phyloP scores from a whole-genome alignment of 2,888 invertebrate species.

The Nomada ferruginata region DNA sequence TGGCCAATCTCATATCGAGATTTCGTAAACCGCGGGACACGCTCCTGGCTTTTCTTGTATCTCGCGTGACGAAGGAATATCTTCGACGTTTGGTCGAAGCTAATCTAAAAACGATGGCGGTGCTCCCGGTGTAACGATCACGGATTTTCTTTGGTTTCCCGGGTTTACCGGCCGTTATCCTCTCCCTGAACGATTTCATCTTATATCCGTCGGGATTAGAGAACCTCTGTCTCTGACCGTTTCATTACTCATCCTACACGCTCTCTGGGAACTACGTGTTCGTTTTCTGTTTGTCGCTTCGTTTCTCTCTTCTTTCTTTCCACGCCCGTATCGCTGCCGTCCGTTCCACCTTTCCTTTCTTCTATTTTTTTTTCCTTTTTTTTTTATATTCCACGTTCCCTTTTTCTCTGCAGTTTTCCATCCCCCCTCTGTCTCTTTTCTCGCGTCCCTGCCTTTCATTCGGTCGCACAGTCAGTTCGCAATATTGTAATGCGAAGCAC shows the following conservation, averaged over 20 bases:
- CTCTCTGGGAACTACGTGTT: conserved; percentile 59
- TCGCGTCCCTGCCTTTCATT: conserved; percentile 25
- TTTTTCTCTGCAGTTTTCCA: conserved; percentile 16
- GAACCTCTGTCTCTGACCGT: conserved; percentile 73
- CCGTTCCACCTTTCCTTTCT: conserved; percentile 14
- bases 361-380: not conserved
- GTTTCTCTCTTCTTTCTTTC: conserved; percentile 20
- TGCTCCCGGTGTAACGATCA: conserved; percentile 54
- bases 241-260: conserved; percentile 77
- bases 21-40: not conserved
- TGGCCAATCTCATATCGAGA: not conserved
- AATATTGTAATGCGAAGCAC: conserved; percentile 75
- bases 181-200: conserved; percentile 67
- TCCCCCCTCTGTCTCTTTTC: conserved; percentile 9
- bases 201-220: conserved; percentile 74
- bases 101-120: conserved; percentile 66
- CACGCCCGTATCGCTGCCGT: conserved; percentile 38
- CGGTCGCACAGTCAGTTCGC: conserved; percentile 58
- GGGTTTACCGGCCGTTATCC: conserved; percentile 45
- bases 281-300: conserved; percentile 60
- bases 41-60: conserved; percentile 11
- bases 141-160: conserved; percentile 51
- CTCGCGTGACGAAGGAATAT: conserved; percentile 26
- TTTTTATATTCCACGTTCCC: conserved; percentile 12
- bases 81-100: conserved; percentile 46